Evolutionary conservation across 2,113 vertebrate species (phyloP), one percentile per base, ranked within the genome.

Genomic region (Cyprinodon brontotheroides): DNA sequence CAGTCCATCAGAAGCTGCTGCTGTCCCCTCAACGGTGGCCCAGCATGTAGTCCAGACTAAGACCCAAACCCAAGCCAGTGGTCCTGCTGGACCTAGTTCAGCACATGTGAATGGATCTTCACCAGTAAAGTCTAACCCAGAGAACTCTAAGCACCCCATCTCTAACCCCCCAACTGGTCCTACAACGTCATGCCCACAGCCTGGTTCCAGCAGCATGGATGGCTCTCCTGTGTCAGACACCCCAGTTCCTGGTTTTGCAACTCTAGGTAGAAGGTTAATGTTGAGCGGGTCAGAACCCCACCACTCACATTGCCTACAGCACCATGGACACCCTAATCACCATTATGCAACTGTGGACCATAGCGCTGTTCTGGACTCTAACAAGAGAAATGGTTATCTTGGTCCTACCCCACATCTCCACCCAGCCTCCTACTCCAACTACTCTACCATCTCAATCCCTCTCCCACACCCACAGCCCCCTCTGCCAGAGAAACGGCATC

Each of bases 401-500:
- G 84, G 66, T 93, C 93, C 83, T 85, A 87, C 61, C 17, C 82
- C 75, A 14, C 88, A 72, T 59, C 79, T 71, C 36, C 80, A 91
- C 1, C 84, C 81, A 0, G 59, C 80, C 37, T 85, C 86, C 50
- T 79, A 78, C 74, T 86, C 86, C 3, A 89, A 88, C 62, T 91
- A 91, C 82, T 89, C 89, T 69, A 87, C 89, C 50, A 85, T 91
- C 75, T 85, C 91, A 65, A 90, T 91, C 72, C 90, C 89, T 4
- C 91, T 89, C 3, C 91, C 89, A 17, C 88, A 87, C 47, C 89
- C 91, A 0, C 96, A 96, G 72, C 96, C 96, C 1, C 95, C 95
- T 0, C 79, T 96, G 57, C 96, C 96, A 0, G 96, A 97, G 89
- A 97, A 98, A 70, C 94, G 93, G 4, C 94, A 95, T 15, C 75